Percentiles rank a stretch among this genome's conserved stretches.
Conservation (phyloP, 2,113 vertebrate genomes). For the Oryzias curvinotus region DNA sequence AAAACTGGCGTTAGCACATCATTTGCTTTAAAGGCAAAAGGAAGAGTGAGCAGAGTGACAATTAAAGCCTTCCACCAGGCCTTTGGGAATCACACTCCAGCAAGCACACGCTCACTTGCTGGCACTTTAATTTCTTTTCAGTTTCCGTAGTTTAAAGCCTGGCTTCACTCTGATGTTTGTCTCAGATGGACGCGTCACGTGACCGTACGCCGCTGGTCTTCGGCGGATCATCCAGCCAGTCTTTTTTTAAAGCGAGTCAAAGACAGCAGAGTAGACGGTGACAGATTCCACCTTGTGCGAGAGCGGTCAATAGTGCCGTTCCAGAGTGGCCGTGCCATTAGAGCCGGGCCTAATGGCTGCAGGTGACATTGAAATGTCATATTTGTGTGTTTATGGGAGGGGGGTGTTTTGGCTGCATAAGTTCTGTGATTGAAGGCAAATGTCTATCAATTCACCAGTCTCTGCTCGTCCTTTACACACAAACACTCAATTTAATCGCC, state of each 20-base stretch:
- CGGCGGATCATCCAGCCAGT: conserved; percentile 58
- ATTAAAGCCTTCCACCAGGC: conserved; percentile 78
- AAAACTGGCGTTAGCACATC: conserved; percentile 83
- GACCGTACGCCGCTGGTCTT: conserved; percentile 22
- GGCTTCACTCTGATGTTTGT: conserved; percentile 1
- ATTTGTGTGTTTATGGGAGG: conserved; percentile 15
- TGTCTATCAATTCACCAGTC: conserved; percentile 17
- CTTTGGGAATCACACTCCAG: conserved; percentile 17
- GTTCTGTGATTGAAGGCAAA: conserved; percentile 23
- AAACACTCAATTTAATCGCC: neutral
- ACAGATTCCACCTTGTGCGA: conserved; percentile 58
- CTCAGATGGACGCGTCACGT: neutral
- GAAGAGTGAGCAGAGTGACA: conserved; percentile 81
- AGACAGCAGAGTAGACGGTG: conserved; percentile 61
- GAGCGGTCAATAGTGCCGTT: conserved; percentile 51
- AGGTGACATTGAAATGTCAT: conserved; percentile 58
- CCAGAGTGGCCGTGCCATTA: conserved; percentile 34
- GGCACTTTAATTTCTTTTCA: conserved; percentile 28
- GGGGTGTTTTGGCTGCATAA: conserved; percentile 21
- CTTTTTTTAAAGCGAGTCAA: conserved; percentile 46
- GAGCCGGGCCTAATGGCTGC: conserved; percentile 18
- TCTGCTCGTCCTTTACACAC: conserved; percentile 30
- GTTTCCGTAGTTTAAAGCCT: conserved; percentile 33
- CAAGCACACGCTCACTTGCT: conserved; percentile 4
- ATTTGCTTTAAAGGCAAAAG: conserved; percentile 82